Evolutionary conservation across 2,113 vertebrate genomes (phyloP).

Genomic region (Elgaria multicarinata): DNA sequence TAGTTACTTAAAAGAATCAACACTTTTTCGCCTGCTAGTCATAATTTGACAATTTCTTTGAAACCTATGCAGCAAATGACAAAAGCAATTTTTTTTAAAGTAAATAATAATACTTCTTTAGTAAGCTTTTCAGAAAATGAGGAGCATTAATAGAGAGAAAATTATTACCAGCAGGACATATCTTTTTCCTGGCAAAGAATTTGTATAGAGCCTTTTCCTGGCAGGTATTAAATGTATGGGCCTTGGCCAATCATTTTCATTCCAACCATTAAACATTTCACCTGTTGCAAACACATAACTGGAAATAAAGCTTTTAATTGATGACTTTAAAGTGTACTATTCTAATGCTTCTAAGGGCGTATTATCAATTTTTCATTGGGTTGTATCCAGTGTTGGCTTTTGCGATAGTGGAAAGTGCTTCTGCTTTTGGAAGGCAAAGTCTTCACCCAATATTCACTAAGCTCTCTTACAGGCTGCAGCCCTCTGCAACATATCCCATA

Average conservation of each 20-base stretch:
- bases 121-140: not conserved
- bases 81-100: not conserved
- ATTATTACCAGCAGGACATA: not conserved
- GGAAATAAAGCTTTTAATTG: slow-evolving; percentile 4
- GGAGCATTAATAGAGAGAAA: not conserved
- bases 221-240: not conserved
- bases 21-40: not conserved
- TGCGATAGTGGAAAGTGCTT: not conserved
- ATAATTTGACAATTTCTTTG: not conserved
- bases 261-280: not conserved
- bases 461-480: not conserved
- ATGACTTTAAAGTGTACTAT: not conserved
- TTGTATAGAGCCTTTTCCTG: not conserved
- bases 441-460: not conserved
- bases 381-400: not conserved
- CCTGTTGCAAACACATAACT: not conserved
- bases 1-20: not conserved
- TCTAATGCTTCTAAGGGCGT: not conserved
- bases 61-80: not conserved
- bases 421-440: not conserved
- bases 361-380: not conserved
- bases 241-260: not conserved
- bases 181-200: slow-evolving; percentile 1
- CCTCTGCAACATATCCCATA: not conserved
- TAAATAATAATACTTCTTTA: not conserved